Percentiles rank a stretch among this genome's conserved stretches.
phyloP scores from a whole-genome alignment of 2,888 invertebrate species.

The Leucania comma region DNA sequence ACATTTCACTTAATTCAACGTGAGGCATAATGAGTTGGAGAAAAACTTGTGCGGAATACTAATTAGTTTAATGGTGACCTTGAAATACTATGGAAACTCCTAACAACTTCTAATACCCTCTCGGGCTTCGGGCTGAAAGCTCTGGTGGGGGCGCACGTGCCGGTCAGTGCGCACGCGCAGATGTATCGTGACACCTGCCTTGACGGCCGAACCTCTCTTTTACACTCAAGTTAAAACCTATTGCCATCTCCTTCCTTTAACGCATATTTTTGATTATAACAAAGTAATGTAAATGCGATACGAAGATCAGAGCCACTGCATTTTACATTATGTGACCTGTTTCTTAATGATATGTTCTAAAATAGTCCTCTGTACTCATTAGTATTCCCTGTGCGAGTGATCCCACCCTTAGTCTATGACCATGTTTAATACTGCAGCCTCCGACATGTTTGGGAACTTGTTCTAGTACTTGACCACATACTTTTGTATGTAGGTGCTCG shows the following conservation, averaged over 20 bases:
- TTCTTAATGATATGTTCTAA: constrained; percentile 85
- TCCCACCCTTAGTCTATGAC: constrained; percentile 77
- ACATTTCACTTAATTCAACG: constrained; percentile 10
- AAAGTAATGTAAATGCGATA: constrained; percentile 77
- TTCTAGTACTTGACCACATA: constrained; percentile 71
- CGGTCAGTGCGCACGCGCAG: constrained; percentile 86
- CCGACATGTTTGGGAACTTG: constrained; percentile 80
- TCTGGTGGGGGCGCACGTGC: constrained; percentile 84
- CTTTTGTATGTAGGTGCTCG: constrained; percentile 67
- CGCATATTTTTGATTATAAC: constrained; percentile 84
- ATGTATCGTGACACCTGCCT: constrained; percentile 88
- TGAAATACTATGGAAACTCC: constrained; percentile 12
- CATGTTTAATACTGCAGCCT: constrained; percentile 78
- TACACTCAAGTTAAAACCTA: constrained; percentile 70
- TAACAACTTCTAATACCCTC: constrained; percentile 49
- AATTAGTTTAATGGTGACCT: neutral
- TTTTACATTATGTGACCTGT: constrained; percentile 87
- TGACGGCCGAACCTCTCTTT: constrained; percentile 78
- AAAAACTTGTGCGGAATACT: neutral
- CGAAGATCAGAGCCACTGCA: constrained; percentile 79
- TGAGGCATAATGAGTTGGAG: neutral
- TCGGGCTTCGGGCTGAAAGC: constrained; percentile 73
- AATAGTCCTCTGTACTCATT: constrained; percentile 83
- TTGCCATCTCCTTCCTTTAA: constrained; percentile 73
- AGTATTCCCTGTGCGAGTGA: constrained; percentile 80